Conservation (phyloP, 1,140 invertebrate genomes). For the Apocrypta bakeri region DNA sequence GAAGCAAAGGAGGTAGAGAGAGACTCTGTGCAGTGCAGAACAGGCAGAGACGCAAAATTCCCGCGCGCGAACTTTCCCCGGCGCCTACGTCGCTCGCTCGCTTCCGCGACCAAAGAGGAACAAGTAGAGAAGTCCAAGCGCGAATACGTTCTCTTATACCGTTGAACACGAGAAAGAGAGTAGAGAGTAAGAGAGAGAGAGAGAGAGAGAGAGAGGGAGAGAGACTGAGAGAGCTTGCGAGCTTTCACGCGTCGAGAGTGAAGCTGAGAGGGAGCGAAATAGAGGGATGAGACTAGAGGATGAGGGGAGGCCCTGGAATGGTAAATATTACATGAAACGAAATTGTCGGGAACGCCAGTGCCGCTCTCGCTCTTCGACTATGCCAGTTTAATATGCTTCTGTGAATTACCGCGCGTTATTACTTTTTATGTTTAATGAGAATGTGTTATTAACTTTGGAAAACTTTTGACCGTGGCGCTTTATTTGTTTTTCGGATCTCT, state of each 20-base stretch:
- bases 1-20: constrained; percentile 25
- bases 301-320: constrained; percentile 2
- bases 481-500: neutral
- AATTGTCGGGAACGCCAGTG: constrained; percentile 20
- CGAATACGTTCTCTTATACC: neutral
- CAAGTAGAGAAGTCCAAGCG: constrained; percentile 26
- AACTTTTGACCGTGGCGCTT: neutral
- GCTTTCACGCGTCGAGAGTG: constrained; percentile 31
- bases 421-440: neutral
- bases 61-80: constrained; percentile 31
- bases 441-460: neutral
- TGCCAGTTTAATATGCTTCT: constrained; percentile 12
- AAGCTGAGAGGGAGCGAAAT: neutral
- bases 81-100: neutral
- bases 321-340: constrained; percentile 38
- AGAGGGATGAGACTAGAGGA: constrained; percentile 1
- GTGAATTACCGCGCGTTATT: constrained; percentile 12
- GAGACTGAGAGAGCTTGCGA: constrained; percentile 10
- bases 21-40: too few species aligned
- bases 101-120: neutral
- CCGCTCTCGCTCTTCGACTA: neutral
- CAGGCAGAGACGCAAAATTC: constrained; percentile 27
- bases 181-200: neutral
- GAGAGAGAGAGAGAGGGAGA: too few species aligned
- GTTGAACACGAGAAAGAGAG: neutral